Evolutionary conservation across 1,140 invertebrate species (phyloP), one percentile per base, ranked within the genome.

Genomic region (Bilobella aurantiaca): DNA sequence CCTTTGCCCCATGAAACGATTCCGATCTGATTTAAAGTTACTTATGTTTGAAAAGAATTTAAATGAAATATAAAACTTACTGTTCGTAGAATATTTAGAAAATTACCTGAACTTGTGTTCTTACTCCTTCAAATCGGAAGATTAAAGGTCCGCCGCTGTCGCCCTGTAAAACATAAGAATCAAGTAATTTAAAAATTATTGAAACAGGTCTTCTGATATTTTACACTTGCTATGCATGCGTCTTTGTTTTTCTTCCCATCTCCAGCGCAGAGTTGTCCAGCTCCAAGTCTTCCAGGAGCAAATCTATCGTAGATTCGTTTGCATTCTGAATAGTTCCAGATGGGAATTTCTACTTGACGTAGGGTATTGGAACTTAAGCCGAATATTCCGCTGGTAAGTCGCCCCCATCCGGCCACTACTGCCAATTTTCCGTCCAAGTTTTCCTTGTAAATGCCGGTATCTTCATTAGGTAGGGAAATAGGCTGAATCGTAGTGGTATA

Each of bases 1-100:
- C 69, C 69, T 42, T 70, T 70, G 29, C 69, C 69, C 69, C 69
- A 70, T 16, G 30, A 56, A 23, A 70, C 62, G 18, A 67, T 70
- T 8, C 65, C 65, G 2, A 63, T 16, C 5, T 56, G 53, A 8
- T 56, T 37, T 42, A 42, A 12, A 42, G n/a, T n/a, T n/a, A n/a
- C n/a, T n/a, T n/a, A n/a, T n/a, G n/a, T n/a, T n/a, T n/a, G n/a
- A n/a, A n/a, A n/a, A n/a, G n/a, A n/a, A n/a, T n/a, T n/a, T n/a
- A n/a, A n/a, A n/a, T n/a, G n/a, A n/a, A n/a, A n/a, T n/a, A n/a
- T n/a, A n/a, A n/a, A n/a, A n/a, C n/a, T n/a, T n/a, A n/a, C n/a
- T n/a, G n/a, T n/a, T n/a, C n/a, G n/a, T n/a, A n/a, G n/a, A n/a
- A n/a, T n/a, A n/a, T n/a, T n/a, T n/a, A n/a, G n/a, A n/a, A n/a